A percentile compares a stretch with the other conserved stretches of the same genome.
phyloP scores from a whole-genome alignment of 2,113 vertebrate genomes.

The Cricetomys ansorgei region DNA sequence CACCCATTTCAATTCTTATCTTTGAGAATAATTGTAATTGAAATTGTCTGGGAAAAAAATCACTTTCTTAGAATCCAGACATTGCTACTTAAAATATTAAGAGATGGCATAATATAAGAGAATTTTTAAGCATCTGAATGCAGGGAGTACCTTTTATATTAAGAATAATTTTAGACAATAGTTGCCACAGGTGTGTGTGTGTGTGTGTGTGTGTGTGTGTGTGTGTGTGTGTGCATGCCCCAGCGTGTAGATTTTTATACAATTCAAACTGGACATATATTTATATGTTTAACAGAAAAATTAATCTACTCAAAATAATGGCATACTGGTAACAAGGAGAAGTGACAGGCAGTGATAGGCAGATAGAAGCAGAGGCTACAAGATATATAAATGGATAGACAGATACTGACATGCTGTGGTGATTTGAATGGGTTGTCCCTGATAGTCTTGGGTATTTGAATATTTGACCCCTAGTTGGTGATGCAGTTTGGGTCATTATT shows the following conservation, averaged over 20 bases:
- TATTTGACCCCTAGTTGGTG: background rate
- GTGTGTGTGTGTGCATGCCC: background rate
- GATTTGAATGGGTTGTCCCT: background rate
- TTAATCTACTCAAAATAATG: background rate
- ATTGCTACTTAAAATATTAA: constrained; percentile 31
- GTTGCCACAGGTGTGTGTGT: background rate
- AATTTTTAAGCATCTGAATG: constrained; percentile 10
- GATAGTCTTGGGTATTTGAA: background rate
- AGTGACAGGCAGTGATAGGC: background rate
- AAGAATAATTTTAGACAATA: background rate
- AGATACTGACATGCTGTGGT: background rate
- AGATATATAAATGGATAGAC: background rate
- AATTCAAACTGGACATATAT: background rate
- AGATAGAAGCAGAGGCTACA: background rate
- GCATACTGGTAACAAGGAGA: background rate
- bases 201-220: background rate
- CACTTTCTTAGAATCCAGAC: background rate
- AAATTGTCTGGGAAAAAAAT: background rate
- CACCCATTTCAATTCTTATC: background rate
- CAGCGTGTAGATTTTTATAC: background rate
- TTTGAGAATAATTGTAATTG: background rate
- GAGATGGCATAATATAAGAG: background rate
- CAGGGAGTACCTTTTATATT: background rate
- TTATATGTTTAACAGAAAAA: background rate
- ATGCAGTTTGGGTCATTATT: background rate